These are phyloP conservation scores for Silurus meridionalis DNA, from an alignment of 2,113 vertebrate species.

Conservation along the genomic window DNA sequence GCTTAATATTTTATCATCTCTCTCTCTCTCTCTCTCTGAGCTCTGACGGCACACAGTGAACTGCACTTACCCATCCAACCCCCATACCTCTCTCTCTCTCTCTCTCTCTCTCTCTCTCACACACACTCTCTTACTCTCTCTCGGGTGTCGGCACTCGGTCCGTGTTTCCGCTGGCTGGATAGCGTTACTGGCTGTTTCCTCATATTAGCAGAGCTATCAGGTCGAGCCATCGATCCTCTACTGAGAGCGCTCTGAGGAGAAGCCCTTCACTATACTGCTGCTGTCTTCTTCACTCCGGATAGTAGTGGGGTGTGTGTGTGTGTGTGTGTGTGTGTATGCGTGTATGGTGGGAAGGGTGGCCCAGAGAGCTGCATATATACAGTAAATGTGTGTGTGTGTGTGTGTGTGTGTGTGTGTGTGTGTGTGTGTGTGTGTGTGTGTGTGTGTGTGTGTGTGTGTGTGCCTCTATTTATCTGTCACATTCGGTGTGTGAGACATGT, in stretches of 20 bases:
- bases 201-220: conserved; percentile 48
- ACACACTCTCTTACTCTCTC: conserved; percentile 2
- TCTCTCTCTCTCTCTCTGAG: conserved; percentile 65
- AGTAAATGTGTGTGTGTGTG: neutral
- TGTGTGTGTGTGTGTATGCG: neutral
- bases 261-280: conserved; percentile 37
- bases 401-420: conserved; percentile 16
- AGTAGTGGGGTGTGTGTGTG: neutral
- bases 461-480: neutral
- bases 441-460: neutral
- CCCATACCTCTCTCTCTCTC: neutral
- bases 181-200: conserved; percentile 53
- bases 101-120: conserved; percentile 2
- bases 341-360: neutral
- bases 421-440: conserved; percentile 16
- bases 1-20: conserved; percentile 72
- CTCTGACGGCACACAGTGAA: conserved; percentile 53
- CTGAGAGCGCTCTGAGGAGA: conserved; percentile 38
- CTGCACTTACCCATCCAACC: conserved; percentile 23
- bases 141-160: conserved; percentile 31
- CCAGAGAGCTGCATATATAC: neutral
- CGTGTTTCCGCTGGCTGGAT: conserved; percentile 51
- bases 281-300: conserved; percentile 31
- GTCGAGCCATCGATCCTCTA: conserved; percentile 42
- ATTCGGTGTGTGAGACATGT: neutral